Conservation (phyloP, 2,888 invertebrate genomes). For the Julus scanicus region DNA sequence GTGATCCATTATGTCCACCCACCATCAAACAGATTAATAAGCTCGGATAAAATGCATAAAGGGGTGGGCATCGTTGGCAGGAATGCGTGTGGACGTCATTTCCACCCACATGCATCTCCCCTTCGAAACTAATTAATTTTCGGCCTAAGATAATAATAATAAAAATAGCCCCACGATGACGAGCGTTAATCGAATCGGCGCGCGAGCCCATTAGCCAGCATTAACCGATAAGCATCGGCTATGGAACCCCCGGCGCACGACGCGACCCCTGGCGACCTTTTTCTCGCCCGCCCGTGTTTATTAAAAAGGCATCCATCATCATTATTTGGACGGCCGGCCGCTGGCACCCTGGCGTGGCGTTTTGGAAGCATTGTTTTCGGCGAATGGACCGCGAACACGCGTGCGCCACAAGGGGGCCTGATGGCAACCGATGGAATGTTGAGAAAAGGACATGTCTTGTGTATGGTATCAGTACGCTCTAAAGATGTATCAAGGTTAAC, state of each 20-base stretch:
- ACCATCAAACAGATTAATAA: too few species aligned
- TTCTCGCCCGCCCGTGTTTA: neutral
- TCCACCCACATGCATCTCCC: neutral
- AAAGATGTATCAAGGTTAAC: too few species aligned
- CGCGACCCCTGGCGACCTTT: neutral
- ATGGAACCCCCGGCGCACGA: constrained; percentile 7
- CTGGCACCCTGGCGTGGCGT: neutral
- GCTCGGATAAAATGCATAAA: too few species aligned
- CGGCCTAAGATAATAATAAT: constrained; percentile 18
- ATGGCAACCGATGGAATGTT: neutral
- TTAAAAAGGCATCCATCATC: constrained; percentile 37
- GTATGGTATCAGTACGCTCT: too few species aligned
- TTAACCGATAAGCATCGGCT: constrained; percentile 18
- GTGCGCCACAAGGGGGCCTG: neutral
- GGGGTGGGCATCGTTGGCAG: neutral
- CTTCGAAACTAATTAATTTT: neutral
- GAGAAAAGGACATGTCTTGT: too few species aligned
- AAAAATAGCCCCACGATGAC: neutral
- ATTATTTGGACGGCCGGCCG: neutral
- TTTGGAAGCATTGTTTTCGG: neutral
- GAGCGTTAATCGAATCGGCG: neutral
- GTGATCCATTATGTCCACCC: too few species aligned
- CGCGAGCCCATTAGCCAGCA: too few species aligned
- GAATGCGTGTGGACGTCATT: neutral
- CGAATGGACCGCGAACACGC: constrained; percentile 7